Conservation (phyloP, 1,140 invertebrate species). For the Brachionus calyciflorus region DNA sequence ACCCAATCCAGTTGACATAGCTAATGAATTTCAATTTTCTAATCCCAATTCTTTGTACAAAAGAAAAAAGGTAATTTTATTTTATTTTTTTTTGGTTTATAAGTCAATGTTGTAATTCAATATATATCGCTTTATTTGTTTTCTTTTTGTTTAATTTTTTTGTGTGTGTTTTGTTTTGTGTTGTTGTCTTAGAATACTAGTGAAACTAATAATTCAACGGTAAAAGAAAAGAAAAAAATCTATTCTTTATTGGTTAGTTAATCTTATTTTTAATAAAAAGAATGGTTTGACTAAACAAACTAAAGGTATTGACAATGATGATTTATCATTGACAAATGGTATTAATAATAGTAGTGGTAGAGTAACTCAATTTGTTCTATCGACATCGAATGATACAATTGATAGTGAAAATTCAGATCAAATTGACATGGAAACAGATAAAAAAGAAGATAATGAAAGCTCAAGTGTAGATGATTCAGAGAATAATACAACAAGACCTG, state of each 20-base stretch:
- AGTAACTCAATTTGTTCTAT: constrained; percentile 9
- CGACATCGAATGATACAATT: not conserved
- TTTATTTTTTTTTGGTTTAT: constrained; percentile 22
- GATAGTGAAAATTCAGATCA: not conserved
- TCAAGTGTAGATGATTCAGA: not conserved
- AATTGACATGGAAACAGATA: not conserved
- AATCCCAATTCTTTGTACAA: constrained; percentile 6
- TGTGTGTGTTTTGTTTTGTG: not conserved
- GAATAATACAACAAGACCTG: constrained; percentile 23
- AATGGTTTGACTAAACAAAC: constrained; percentile 43
- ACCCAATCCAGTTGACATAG: constrained; percentile 81
- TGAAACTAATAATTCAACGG: not conserved
- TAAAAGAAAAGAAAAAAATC: not conserved
- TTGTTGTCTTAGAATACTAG: not conserved
- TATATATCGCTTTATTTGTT: too few species aligned
- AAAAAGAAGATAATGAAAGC: not conserved
- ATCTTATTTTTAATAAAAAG: too few species aligned
- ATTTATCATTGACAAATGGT: not conserved
- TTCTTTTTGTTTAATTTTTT: not conserved
- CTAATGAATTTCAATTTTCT: constrained; percentile 64
- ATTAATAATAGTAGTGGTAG: constrained; percentile 18
- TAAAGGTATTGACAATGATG: constrained; percentile 39
- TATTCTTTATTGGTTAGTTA: too few species aligned
- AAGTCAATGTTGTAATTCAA: constrained; percentile 28
- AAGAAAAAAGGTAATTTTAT: constrained; percentile 39